Evolutionary conservation across 2,113 vertebrate genomes (phyloP).

Genomic region (Crotalus horridus): DNA sequence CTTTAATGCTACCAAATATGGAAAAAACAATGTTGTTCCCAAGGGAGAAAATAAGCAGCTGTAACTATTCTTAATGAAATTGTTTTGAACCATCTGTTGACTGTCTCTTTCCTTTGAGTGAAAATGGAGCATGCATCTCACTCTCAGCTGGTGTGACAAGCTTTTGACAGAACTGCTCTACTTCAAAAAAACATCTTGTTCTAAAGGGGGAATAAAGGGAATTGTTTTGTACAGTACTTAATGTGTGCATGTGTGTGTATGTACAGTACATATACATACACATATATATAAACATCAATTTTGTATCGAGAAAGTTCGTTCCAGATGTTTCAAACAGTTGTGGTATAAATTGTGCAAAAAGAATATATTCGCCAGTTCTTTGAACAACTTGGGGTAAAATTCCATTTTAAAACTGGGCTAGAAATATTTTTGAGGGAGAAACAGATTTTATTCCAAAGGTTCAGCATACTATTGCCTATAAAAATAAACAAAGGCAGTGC

Average conservation of each 20-base stretch:
- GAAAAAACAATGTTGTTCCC: not conserved
- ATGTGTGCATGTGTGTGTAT: not conserved
- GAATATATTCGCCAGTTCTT: not conserved
- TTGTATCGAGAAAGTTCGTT: not conserved
- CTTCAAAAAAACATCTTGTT: not conserved
- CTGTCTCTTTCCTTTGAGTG: not conserved
- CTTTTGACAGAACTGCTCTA: not conserved
- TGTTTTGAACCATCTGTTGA: not conserved
- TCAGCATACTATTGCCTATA: not conserved
- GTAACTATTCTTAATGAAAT: not conserved
- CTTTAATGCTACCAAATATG: not conserved
- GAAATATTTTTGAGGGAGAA: not conserved
- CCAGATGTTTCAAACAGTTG: not conserved
- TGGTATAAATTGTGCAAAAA: not conserved
- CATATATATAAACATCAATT: too few relatives aligned
- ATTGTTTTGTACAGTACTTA: not conserved
- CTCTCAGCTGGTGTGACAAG: not conserved
- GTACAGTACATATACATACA: too few relatives aligned
- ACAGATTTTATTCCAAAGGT: not conserved
- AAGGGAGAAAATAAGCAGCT: not conserved
- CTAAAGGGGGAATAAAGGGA: not conserved
- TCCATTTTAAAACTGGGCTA: not conserved
- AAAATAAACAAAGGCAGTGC: not conserved
- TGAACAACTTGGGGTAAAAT: not conserved
- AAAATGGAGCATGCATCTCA: not conserved